A percentile compares a stretch with the other conserved stretches of the same genome.
Evolutionary conservation across 1,140 invertebrate genomes (phyloP).

Genomic region (Lepidurus couesii): DNA sequence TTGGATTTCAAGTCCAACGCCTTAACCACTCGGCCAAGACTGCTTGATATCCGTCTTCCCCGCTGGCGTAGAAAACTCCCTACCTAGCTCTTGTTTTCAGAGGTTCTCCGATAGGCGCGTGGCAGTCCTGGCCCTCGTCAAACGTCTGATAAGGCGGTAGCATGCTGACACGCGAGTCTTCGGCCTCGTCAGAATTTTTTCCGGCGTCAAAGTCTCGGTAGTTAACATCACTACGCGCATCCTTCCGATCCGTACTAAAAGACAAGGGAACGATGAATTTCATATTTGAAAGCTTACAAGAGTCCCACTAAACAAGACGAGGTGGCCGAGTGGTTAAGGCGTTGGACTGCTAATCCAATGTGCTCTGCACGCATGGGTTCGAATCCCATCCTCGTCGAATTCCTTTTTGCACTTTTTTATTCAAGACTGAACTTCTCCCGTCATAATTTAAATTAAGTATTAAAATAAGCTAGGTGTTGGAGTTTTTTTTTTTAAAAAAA

Average conservation of each 20-base stretch:
- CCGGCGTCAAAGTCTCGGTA: neutral
- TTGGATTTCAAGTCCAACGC: constrained; percentile 76
- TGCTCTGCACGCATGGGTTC: constrained; percentile 50
- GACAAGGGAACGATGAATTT: neutral
- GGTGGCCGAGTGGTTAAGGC: constrained; percentile 52
- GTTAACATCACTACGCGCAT: too few species aligned
- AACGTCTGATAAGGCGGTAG: neutral
- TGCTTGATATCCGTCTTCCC: constrained; percentile 36
- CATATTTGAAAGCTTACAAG: neutral
- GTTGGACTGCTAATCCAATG: constrained; percentile 52
- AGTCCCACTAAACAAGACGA: constrained; percentile 40
- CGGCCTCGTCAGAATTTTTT: neutral
- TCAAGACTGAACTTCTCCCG: too few species aligned
- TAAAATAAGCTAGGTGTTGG: too few species aligned
- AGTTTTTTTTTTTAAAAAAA: neutral
- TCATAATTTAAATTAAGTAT: too few species aligned
- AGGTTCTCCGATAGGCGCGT: neutral
- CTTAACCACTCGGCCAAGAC: constrained; percentile 60
- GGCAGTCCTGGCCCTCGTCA: neutral
- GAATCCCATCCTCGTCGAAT: constrained; percentile 50
- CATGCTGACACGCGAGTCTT: neutral
- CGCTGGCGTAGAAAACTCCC: neutral
- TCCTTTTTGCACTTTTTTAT: constrained; percentile 32
- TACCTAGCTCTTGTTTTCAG: neutral
- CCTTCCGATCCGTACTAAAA: too few species aligned